Conservation (phyloP, 2,797 vertebrate species). For the Bovichtus diacanthus region DNA sequence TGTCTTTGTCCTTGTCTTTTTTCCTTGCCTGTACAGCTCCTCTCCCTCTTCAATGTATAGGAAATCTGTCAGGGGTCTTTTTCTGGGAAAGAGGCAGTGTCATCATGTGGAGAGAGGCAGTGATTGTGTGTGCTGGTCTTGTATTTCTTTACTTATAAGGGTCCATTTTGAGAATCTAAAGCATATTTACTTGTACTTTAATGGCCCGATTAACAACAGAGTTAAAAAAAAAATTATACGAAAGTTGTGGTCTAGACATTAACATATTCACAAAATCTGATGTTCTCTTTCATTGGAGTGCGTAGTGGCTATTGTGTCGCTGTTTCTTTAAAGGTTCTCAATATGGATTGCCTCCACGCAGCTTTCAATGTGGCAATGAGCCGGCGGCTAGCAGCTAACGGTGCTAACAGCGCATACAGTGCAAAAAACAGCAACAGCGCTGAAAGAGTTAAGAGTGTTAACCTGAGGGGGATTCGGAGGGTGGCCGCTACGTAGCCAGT, state of each 20-base stretch:
- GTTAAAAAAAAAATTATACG: too few species aligned
- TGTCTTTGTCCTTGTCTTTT: slow-evolving; percentile 73
- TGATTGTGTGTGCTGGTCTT: background rate
- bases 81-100: slow-evolving; percentile 42
- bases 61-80: slow-evolving; percentile 65
- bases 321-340: too few species aligned
- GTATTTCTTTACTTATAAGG: background rate
- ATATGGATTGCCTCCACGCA: too few species aligned
- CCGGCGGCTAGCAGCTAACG: too few species aligned
- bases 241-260: background rate
- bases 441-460: too few species aligned
- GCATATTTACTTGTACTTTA: background rate
- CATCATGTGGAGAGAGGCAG: slow-evolving; percentile 26
- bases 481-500: too few species aligned
- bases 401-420: too few species aligned
- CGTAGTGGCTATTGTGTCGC: background rate
- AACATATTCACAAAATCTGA: background rate
- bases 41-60: slow-evolving; percentile 54
- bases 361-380: too few species aligned
- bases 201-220: background rate
- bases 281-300: background rate
- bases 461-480: too few species aligned
- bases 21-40: slow-evolving; percentile 34
- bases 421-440: too few species aligned
- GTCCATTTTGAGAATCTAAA: background rate